These are phyloP conservation scores for Ptychadena robeensis DNA, from an alignment of 2,797 vertebrate species.

Conservation along the genomic window DNA sequence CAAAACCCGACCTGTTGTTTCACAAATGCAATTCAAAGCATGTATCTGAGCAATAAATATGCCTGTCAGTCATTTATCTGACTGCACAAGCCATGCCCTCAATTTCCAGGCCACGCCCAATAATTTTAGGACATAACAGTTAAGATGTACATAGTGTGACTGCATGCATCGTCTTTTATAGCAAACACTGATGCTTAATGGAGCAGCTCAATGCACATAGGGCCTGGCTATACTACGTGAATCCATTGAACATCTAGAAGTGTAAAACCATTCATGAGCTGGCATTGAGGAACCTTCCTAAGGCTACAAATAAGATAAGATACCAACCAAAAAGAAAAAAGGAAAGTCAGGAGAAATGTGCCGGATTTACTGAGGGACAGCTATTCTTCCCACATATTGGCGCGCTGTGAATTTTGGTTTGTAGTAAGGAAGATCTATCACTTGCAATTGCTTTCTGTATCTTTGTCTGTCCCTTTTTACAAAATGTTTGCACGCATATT, in stretches of 20 bases:
- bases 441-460: slow-evolving; percentile 3
- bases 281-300: not conserved
- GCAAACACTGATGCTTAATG: no score
- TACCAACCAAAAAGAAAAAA: no score
- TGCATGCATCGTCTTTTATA: not conserved
- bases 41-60: slow-evolving; percentile 38
- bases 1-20: not conserved
- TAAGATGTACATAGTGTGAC: not conserved
- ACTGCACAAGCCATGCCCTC: slow-evolving; percentile 5
- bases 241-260: not conserved
- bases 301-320: not conserved
- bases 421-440: slow-evolving; percentile 10
- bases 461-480: not conserved
- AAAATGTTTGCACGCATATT: slow-evolving; percentile 24
- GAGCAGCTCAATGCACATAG: not conserved
- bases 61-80: not conserved
- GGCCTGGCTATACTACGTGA: not conserved
- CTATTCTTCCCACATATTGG: not conserved
- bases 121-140: not conserved
- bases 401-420: not conserved
- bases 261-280: not conserved
- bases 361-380: no score
- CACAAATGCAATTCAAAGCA: slow-evolving; percentile 2
- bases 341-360: not conserved
- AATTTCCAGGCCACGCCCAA: not conserved